Percentiles rank a stretch among this genome's conserved stretches.
These are phyloP conservation scores for Sinocyclocheilus rhinocerous DNA, from an alignment of 2,113 vertebrate genomes.

Conservation along the genomic window DNA sequence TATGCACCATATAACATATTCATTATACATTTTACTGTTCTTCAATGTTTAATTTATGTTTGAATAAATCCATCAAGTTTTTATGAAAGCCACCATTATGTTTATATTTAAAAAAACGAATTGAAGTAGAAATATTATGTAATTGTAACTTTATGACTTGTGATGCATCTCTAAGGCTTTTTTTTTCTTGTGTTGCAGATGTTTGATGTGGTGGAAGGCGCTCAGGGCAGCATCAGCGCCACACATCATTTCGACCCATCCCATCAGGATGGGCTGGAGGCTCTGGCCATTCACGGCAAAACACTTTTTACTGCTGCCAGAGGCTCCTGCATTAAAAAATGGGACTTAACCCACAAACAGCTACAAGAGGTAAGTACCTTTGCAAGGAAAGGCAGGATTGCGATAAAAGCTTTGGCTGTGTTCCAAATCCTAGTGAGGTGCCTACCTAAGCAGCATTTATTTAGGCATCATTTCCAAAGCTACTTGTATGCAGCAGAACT, in stretches of 20 bases:
- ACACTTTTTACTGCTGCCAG: conserved; percentile 89
- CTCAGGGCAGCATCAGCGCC: conserved; percentile 87
- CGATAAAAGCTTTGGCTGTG: background rate
- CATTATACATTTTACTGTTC: too few species aligned
- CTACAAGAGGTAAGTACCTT: conserved; percentile 83
- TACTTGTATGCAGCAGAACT: background rate
- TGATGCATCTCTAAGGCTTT: conserved; percentile 6
- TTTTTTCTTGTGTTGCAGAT: conserved; percentile 75
- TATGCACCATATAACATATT: too few species aligned
- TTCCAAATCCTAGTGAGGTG: background rate
- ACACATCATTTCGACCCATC: conserved; percentile 87
- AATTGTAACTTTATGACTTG: too few species aligned
- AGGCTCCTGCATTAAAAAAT: conserved; percentile 92
- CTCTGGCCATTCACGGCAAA: conserved; percentile 83
- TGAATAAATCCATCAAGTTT: too few species aligned
- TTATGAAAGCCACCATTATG: too few species aligned
- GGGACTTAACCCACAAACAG: conserved; percentile 88
- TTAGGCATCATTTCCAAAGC: background rate
- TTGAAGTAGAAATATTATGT: too few species aligned
- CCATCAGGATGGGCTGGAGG: conserved; percentile 92
- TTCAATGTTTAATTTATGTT: too few species aligned
- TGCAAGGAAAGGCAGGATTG: background rate
- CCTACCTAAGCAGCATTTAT: background rate
- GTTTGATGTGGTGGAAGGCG: conserved; percentile 92
- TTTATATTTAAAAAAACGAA: too few species aligned